Base-by-base conservation (phyloP, 92 coral and sea anemone genomes). In the Pocillopora meandrina region DNA sequence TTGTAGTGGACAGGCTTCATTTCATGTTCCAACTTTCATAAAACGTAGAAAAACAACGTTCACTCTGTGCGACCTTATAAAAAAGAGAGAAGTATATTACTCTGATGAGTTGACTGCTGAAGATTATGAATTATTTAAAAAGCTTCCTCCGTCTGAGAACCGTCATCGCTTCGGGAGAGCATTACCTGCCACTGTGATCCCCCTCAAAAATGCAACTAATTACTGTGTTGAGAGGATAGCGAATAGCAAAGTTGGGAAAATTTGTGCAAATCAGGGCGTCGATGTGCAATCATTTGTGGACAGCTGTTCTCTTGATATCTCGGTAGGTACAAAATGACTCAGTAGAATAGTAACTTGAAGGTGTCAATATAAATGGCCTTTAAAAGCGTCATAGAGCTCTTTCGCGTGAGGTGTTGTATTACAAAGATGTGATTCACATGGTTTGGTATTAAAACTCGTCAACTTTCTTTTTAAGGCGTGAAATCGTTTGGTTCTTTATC, bases 51-150 rank as follows among this genome's bases (percentile, higher is more conserved):
- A 1, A 23, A 62, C 66, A 2, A n/a, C 66, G 4, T 62, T 2
- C 66, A 61, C 65, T 4, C 49, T 79, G 62, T 79, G 84, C 10
- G 75, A 79, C 65, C 17, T 19, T 47, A 21, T 56, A 2, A 2
- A 2, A 18, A 68, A 55, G 49, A 55, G 84, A 49, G 74, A 79
- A 64, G 31, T 67, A 12, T 61, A 67, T 47, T 35, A 34, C 12
- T 79, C 84, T 0, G 84, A 79, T 20, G 84, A 79, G 3, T 55
- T 79, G 33, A 79, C 84, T 9, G 58, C 65, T 10, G 84, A 79
- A 12, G 74, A 79, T 56, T 65, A 19, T 9, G 75, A 56, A 21
- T 17, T 61, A 5, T 62, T 77, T 21, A 77, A 42, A 36, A 36
- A 13, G 0, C 71, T 71, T 2, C 42, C 11, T 1, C 58, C 6